Percentiles rank a stretch among this genome's conserved stretches.
Evolutionary conservation across 2,797 vertebrate species (phyloP).

Genomic region (Limosa lapponica): DNA sequence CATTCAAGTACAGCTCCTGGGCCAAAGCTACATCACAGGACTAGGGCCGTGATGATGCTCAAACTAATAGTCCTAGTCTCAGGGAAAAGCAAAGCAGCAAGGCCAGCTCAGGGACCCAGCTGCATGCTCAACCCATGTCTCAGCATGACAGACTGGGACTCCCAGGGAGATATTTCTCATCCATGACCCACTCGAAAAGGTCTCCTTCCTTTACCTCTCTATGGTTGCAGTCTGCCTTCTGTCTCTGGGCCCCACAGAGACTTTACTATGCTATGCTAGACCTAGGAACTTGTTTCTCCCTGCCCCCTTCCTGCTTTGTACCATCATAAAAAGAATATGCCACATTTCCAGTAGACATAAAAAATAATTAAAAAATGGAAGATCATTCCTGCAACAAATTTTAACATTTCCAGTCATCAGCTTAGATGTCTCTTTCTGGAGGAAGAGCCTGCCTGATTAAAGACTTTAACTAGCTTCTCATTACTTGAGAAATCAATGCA

Average conservation of each 20-base stretch:
- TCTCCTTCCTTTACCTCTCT: neutral
- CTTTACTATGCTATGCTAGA: neutral
- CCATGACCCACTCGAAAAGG: neutral
- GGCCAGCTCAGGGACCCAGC: neutral
- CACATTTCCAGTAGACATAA: neutral
- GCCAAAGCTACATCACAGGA: neutral
- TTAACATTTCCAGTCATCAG: neutral
- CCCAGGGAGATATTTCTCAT: neutral
- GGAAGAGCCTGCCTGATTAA: neutral
- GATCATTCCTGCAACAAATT: neutral
- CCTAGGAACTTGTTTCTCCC: neutral
- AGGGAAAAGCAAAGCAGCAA: neutral
- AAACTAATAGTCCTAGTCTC: neutral
- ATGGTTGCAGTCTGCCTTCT: neutral
- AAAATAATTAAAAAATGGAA: neutral
- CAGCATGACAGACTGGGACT: neutral
- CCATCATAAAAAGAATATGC: neutral
- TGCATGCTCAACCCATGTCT: neutral
- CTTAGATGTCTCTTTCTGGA: neutral
- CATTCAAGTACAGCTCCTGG: neutral
- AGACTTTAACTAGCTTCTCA: neutral
- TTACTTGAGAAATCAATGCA: neutral
- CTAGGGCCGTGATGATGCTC: neutral
- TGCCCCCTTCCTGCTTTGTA: neutral
- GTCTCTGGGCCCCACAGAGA: neutral